A percentile compares a stretch with the other conserved stretches of the same genome.
phyloP scores from a whole-genome alignment of 2,888 invertebrate genomes.

The Trilocha varians region DNA sequence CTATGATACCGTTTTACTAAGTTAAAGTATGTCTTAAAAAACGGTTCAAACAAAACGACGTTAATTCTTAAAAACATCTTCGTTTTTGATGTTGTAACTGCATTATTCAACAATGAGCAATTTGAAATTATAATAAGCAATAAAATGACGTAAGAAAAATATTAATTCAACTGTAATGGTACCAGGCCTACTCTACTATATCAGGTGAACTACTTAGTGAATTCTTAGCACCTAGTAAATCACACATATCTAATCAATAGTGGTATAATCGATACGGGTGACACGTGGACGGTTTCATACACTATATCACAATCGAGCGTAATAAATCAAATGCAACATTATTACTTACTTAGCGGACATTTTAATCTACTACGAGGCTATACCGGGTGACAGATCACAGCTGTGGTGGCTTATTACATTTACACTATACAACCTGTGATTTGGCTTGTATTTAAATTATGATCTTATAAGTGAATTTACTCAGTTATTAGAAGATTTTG shows the following conservation, averaged over 20 bases:
- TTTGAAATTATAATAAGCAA: too few relatives aligned
- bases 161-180: too few relatives aligned
- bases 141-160: too few relatives aligned
- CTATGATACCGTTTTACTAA: too few relatives aligned
- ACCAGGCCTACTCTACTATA: too few relatives aligned
- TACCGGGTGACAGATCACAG: slow-evolving; percentile 44
- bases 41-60: too few relatives aligned
- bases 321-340: slow-evolving; percentile 51
- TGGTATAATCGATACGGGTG: not conserved
- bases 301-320: slow-evolving; percentile 30
- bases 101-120: too few relatives aligned
- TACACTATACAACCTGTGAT: not conserved
- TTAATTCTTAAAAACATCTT: too few relatives aligned
- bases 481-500: too few relatives aligned
- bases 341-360: slow-evolving; percentile 52
- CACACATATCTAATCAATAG: not conserved
- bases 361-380: slow-evolving; percentile 46
- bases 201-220: not conserved
- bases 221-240: not conserved
- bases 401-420: slow-evolving; percentile 20
- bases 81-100: too few relatives aligned
- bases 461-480: too few relatives aligned
- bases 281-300: slow-evolving; percentile 10
- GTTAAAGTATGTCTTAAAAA: too few relatives aligned
- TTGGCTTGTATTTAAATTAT: not conserved